Evolutionary conservation across 2,797 vertebrate genomes (phyloP).

Genomic region (Pelobates cultripes): DNA sequence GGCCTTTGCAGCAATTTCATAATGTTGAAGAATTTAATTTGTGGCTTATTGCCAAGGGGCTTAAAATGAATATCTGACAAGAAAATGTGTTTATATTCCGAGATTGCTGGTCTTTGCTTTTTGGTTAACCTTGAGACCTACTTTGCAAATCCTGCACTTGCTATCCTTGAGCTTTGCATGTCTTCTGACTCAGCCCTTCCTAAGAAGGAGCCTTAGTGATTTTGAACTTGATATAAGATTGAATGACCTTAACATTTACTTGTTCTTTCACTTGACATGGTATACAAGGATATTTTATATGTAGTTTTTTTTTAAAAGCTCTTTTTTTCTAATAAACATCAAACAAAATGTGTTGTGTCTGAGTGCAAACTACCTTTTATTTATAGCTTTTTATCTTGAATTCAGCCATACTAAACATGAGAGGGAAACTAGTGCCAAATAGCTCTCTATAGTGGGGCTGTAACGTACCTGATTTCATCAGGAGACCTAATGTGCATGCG

Average conservation of each 20-base stretch:
- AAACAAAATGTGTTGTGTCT: too few relatives aligned
- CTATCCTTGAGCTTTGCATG: conserved; percentile 25
- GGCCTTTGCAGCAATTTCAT: conserved; percentile 32
- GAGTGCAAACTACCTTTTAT: too few relatives aligned
- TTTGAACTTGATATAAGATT: background rate
- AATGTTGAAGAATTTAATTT: conserved; percentile 34
- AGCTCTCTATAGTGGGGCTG: too few relatives aligned
- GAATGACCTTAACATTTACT: background rate
- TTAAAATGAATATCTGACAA: conserved; percentile 44
- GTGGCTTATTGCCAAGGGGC: conserved; percentile 37
- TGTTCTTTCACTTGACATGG: background rate
- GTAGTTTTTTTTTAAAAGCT: background rate
- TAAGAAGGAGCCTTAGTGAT: background rate
- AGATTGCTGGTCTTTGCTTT: conserved; percentile 48
- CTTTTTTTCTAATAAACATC: too few relatives aligned
- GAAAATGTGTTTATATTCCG: conserved; percentile 35
- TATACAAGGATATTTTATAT: background rate
- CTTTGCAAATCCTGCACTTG: conserved; percentile 31
- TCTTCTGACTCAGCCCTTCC: conserved; percentile 23
- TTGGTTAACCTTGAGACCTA: conserved; percentile 49
- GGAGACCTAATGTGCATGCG: too few relatives aligned
- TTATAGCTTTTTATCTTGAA: too few relatives aligned
- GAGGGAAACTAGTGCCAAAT: too few relatives aligned
- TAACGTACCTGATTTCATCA: too few relatives aligned
- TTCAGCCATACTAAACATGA: too few relatives aligned